Evolutionary conservation across 2,888 invertebrate species (phyloP).

Genomic region (Lutraria lutraria): DNA sequence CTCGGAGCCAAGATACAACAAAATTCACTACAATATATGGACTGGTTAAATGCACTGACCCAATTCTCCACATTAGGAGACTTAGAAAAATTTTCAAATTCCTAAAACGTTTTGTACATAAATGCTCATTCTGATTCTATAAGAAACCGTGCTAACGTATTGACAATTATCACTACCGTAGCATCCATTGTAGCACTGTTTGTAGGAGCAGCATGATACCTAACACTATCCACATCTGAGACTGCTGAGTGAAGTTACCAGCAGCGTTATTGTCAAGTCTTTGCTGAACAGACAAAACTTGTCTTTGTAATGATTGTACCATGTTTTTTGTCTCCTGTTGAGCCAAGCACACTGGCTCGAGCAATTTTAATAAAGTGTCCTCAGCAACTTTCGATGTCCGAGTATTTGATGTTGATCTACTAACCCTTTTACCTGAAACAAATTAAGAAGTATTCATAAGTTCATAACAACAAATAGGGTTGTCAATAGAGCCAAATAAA

Average conservation of each 20-base stretch:
- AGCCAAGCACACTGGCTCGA: conserved; percentile 71
- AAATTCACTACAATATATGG: too few relatives aligned
- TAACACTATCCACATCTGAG: conserved; percentile 75
- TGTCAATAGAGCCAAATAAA: too few relatives aligned
- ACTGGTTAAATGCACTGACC: too few relatives aligned
- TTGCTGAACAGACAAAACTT: conserved; percentile 68
- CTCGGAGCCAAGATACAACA: too few relatives aligned
- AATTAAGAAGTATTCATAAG: background rate
- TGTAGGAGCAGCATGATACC: conserved; percentile 76
- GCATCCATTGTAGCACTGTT: conserved; percentile 78
- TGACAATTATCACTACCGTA: conserved; percentile 59
- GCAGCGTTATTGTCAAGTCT: conserved; percentile 48
- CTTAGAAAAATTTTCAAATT: too few relatives aligned
- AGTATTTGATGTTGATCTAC: conserved; percentile 69
- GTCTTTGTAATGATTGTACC: conserved; percentile 73
- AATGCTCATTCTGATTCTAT: too few relatives aligned
- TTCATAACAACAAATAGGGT: background rate
- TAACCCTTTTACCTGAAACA: conserved; percentile 70
- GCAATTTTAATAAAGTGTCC: conserved; percentile 63
- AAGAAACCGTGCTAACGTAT: background rate
- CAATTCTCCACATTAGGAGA: too few relatives aligned
- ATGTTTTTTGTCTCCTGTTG: conserved; percentile 77
- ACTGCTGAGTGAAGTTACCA: conserved; percentile 35
- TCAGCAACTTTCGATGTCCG: conserved; percentile 63
- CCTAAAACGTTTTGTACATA: too few relatives aligned